phyloP scores from a whole-genome alignment of 2,888 invertebrate species.

The Clunio marinus region DNA sequence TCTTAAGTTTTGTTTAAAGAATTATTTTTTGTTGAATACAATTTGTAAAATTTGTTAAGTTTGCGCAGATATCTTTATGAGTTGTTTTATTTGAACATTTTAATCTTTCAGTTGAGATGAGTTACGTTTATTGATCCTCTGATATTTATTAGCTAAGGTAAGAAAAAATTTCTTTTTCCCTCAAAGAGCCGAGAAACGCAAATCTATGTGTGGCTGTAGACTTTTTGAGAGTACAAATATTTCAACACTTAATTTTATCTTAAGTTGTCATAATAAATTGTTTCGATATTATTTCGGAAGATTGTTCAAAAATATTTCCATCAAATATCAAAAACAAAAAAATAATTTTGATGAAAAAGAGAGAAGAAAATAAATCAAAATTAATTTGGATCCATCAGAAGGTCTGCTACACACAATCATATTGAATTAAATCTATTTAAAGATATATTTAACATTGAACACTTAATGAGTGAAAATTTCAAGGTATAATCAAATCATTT shows the following conservation, averaged over 20 bases:
- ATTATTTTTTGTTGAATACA: constrained; percentile 34
- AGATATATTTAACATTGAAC: neutral
- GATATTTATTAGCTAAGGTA: too few relatives aligned
- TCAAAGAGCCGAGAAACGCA: neutral
- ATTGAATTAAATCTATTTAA: neutral
- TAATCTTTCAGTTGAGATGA: neutral
- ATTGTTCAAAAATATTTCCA: constrained; percentile 14
- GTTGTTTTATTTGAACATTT: neutral
- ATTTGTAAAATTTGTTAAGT: constrained; percentile 36
- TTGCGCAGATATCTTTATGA: constrained; percentile 33
- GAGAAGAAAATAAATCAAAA: neutral
- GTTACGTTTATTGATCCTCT: too few relatives aligned
- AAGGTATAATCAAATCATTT: neutral
- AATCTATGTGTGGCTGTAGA: constrained; percentile 21
- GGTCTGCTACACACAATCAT: constrained; percentile 35
- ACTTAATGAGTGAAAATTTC: too few relatives aligned
- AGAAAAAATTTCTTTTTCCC: too few relatives aligned
- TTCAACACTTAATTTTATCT: neutral
- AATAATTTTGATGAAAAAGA: neutral
- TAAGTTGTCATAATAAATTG: neutral
- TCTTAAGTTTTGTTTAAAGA: neutral
- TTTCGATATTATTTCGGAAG: neutral
- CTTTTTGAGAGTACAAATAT: constrained; percentile 19
- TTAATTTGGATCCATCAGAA: constrained; percentile 33
- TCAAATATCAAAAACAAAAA: neutral